Conservation (phyloP, 1,140 invertebrate genomes). For the Orchesella cincta region DNA sequence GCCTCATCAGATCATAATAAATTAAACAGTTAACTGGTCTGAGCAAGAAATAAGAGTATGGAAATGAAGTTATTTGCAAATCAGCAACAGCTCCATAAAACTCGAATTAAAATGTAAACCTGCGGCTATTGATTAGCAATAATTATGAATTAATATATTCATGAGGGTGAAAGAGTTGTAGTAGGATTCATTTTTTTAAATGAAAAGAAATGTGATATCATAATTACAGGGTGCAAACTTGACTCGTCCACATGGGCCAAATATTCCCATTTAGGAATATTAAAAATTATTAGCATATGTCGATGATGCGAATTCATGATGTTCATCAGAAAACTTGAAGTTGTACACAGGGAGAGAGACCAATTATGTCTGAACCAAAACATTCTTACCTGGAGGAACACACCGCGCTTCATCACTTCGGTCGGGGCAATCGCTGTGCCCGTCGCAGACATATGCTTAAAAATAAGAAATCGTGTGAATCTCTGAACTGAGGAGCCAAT, state of each 20-base stretch:
- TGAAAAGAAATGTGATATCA: neutral
- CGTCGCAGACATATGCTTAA: slow-evolving; percentile 33
- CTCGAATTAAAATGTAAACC: neutral
- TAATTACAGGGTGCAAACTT: slow-evolving; percentile 16
- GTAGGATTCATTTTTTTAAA: neutral
- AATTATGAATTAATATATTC: slow-evolving; percentile 35
- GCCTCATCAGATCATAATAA: no score
- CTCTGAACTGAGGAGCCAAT: neutral
- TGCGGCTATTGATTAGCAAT: neutral
- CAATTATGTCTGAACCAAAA: no score
- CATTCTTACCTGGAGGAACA: slow-evolving; percentile 12
- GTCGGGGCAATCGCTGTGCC: slow-evolving; percentile 56
- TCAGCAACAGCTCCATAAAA: no score
- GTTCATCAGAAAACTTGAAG: no score
- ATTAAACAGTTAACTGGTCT: no score
- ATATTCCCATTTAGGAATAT: no score
- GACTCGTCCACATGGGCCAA: neutral
- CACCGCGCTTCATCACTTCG: slow-evolving; percentile 57
- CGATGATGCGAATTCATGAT: no score
- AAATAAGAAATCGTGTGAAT: neutral
- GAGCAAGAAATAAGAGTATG: no score
- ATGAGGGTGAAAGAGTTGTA: neutral
- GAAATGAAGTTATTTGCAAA: no score
- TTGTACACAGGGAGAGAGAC: no score
- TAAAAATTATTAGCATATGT: no score